Evolutionary conservation across 2,113 vertebrate genomes (phyloP).

Genomic region (Tylochromis polylepis): DNA sequence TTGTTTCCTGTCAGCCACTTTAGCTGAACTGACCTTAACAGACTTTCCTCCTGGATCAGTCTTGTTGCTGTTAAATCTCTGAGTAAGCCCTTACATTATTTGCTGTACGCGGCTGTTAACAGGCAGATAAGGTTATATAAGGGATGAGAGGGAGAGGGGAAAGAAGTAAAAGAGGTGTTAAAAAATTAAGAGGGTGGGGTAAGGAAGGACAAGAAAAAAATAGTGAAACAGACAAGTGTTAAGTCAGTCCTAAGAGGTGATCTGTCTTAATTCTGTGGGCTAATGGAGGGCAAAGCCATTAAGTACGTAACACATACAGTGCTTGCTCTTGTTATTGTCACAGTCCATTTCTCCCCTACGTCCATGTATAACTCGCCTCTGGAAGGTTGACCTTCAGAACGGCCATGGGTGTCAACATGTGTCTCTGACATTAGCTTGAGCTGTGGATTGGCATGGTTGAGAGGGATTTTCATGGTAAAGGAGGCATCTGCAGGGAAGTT

Average conservation of each 20-base stretch:
- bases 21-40: slow-evolving; percentile 39
- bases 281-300: slow-evolving; percentile 72
- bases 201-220: background rate
- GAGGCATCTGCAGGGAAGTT: background rate
- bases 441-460: background rate
- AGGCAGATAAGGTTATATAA: slow-evolving; percentile 20
- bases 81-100: slow-evolving; percentile 5
- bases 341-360: background rate
- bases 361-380: slow-evolving; percentile 4
- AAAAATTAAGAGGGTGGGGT: background rate
- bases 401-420: background rate
- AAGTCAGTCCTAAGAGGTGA: slow-evolving; percentile 50
- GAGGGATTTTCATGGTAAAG: slow-evolving; percentile 17
- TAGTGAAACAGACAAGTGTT: background rate
- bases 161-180: background rate
- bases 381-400: slow-evolving; percentile 55
- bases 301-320: slow-evolving; percentile 58
- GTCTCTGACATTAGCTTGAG: slow-evolving; percentile 5
- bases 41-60: slow-evolving; percentile 3
- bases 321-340: slow-evolving; percentile 55
- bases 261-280: slow-evolving; percentile 68
- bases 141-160: background rate
- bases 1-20: slow-evolving; percentile 31
- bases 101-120: slow-evolving; percentile 1
- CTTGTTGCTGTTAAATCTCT: slow-evolving; percentile 19